Base-by-base conservation (phyloP, 2,113 vertebrate species). In the Zootoca vivipara region DNA sequence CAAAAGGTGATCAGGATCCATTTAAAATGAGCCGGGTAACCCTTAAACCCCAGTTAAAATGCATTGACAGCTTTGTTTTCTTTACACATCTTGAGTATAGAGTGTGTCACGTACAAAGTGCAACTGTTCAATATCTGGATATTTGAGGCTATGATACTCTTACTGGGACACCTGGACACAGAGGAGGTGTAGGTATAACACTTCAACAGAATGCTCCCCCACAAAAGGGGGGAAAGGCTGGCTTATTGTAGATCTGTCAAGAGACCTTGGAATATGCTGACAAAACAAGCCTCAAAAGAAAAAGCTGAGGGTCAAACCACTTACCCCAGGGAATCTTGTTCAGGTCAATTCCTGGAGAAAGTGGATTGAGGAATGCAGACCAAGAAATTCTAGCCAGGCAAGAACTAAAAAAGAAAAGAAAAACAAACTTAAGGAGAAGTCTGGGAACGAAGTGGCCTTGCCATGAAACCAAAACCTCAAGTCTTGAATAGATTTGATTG, bases 91-190 rank as follows among this genome's bases (percentile, higher is more conserved):
- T 75, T 75, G 15, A 52, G 28, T 85, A 58, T 65, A 82, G 38
- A 77, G 83, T 46, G 13, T 18, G 30, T 58, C 30, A 82, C 56
- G n/a, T 82, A 52, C 30, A 3, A 6, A 42, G 80, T 4, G 0
- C 1, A 0, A 0, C 0, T 0, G 0, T 18, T 5, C 18, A 62
- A 0, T 4, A 6, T 3, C n/a, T 0, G 22, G 40, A 0, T 74
- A 74, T 75, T 7, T 77, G 70, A 46, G 73, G 22, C 38, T 77
- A 22, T 74, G 80, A 64, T 52, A 82, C n/a, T 79, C 13, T 65
- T 62, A 35, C 26, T 64, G 77, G 56, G n/a, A 74, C 16, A 85
- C 40, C 40, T 74, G 56, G 75, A 30, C 69, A 73, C 33, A 78
- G 33, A 78, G 58, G 28, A 62, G 35, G 26, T 74, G 13, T 77